Conservation (phyloP, 2,797 vertebrate genomes). For the Darevskia mixta region DNA sequence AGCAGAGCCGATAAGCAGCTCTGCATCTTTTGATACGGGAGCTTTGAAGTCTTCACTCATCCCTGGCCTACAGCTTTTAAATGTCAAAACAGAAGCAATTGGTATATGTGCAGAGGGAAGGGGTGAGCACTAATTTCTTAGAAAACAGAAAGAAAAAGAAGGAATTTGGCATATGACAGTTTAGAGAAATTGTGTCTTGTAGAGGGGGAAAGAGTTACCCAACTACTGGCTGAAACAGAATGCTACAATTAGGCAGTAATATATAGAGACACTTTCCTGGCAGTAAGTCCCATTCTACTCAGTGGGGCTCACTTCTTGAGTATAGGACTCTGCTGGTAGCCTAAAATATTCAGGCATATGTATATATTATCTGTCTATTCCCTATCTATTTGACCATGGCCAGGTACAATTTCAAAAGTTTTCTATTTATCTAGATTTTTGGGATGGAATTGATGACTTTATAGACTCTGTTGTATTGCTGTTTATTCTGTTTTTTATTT, state of each 20-base stretch:
- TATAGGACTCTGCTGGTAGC: background rate
- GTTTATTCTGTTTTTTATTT: too few species aligned
- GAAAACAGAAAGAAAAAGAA: constrained; percentile 9
- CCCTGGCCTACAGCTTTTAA: background rate
- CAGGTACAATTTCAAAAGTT: too few species aligned
- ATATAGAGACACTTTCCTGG: background rate
- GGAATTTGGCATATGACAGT: background rate
- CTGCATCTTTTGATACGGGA: constrained; percentile 2
- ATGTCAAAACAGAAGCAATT: constrained; percentile 22
- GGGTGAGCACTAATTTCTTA: constrained; percentile 9
- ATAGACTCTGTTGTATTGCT: too few species aligned
- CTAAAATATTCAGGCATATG: background rate
- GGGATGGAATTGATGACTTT: too few species aligned
- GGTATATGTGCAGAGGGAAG: background rate
- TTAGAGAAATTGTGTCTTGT: background rate
- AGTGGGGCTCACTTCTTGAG: background rate
- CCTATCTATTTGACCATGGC: background rate
- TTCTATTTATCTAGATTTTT: too few species aligned
- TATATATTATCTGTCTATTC: background rate
- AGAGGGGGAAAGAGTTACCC: background rate
- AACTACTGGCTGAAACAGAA: constrained; percentile 22
- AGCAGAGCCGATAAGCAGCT: background rate
- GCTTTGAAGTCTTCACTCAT: background rate
- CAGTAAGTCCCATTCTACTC: background rate
- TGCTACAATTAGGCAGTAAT: background rate